phyloP scores from a whole-genome alignment of 2,888 invertebrate species.

The Gastrophysa polygoni region DNA sequence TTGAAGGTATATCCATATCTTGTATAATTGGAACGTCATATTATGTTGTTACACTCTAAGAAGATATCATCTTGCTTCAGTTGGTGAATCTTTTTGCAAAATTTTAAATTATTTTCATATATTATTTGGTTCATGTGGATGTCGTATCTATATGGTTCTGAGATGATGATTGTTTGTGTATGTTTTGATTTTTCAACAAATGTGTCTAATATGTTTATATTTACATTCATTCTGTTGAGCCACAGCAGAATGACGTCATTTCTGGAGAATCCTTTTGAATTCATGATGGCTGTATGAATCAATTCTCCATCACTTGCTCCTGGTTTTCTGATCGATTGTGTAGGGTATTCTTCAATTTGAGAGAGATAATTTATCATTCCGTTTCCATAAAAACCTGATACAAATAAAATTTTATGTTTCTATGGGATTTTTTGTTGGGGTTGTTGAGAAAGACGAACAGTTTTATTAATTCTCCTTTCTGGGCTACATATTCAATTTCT shows the following conservation, averaged over 20 bases:
- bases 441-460: too few relatives aligned
- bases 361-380: constrained; percentile 7
- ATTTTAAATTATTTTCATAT: constrained; percentile 2
- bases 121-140: constrained; percentile 1
- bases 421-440: too few relatives aligned
- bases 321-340: constrained; percentile 8
- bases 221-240: constrained; percentile 5
- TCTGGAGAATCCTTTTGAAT: background rate
- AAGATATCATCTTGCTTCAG: background rate
- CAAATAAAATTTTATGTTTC: constrained; percentile 1
- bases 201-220: background rate
- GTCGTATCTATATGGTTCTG: background rate
- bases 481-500: too few relatives aligned
- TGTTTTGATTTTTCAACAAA: background rate
- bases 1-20: background rate
- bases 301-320: constrained; percentile 6
- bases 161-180: constrained; percentile 2
- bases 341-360: background rate
- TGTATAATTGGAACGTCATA: constrained; percentile 3
- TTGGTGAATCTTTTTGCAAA: background rate
- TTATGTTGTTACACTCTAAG: background rate
- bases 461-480: too few relatives aligned
- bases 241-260: constrained; percentile 2
- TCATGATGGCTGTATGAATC: constrained; percentile 3
- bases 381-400: constrained; percentile 6